These are phyloP conservation scores for Drosophila heteroneura DNA, from an alignment of 2,888 invertebrate species.

Conservation along the genomic window DNA sequence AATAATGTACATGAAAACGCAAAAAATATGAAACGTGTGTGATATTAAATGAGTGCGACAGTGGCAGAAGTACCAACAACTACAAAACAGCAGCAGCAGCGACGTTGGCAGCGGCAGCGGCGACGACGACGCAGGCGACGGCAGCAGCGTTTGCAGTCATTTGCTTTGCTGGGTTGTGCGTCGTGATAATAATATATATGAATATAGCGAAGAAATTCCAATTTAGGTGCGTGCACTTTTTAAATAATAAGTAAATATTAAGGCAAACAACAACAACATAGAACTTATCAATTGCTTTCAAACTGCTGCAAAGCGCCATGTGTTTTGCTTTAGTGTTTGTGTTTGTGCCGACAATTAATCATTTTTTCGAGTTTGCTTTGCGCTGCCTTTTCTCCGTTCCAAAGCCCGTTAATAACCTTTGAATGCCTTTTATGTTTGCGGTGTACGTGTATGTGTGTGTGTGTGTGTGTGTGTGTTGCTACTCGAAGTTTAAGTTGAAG, in stretches of 20 bases:
- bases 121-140: slow-evolving; percentile 46
- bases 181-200: slow-evolving; percentile 52
- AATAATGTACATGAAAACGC: slow-evolving; percentile 54
- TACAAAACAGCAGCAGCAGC: slow-evolving; percentile 31
- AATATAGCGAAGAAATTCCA: slow-evolving; percentile 64
- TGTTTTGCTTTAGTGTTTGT: slow-evolving; percentile 14
- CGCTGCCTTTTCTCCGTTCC: slow-evolving; percentile 23
- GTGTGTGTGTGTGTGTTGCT: slow-evolving; percentile 9
- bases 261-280: background rate
- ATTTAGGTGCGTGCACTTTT: slow-evolving; percentile 65
- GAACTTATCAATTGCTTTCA: slow-evolving; percentile 38
- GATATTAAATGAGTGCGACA: slow-evolving; percentile 70
- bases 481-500: slow-evolving; percentile 18
- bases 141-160: slow-evolving; percentile 39
- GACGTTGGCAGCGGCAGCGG: slow-evolving; percentile 22
- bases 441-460: slow-evolving; percentile 5
- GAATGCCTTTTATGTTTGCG: slow-evolving; percentile 42
- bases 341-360: slow-evolving; percentile 60
- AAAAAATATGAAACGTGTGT: slow-evolving; percentile 78
- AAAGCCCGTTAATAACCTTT: slow-evolving; percentile 65
- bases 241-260: background rate
- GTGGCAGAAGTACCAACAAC: slow-evolving; percentile 31
- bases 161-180: slow-evolving; percentile 58
- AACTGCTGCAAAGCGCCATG: slow-evolving; percentile 50
- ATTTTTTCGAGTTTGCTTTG: slow-evolving; percentile 47